phyloP scores from a whole-genome alignment of 2,888 invertebrate species.

The Encarsia formosa region DNA sequence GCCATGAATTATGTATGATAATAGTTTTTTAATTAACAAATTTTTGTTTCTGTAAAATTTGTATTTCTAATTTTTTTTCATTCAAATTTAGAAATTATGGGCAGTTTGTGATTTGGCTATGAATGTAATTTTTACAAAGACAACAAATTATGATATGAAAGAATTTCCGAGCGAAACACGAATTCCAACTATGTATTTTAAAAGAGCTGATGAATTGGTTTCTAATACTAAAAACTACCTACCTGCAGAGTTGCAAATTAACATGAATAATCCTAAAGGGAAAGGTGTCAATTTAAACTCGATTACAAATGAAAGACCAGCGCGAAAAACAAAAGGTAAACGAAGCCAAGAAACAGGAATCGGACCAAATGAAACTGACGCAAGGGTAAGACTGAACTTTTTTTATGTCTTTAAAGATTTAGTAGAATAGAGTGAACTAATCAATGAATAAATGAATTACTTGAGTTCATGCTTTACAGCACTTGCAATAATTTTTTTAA shows the following conservation, averaged over 20 bases:
- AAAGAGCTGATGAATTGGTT: conserved; percentile 67
- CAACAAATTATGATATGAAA: conserved; percentile 82
- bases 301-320: conserved; percentile 47
- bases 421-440: conserved; percentile 20
- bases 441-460: conserved; percentile 25
- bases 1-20: conserved; percentile 73
- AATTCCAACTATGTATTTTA: conserved; percentile 88
- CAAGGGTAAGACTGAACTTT: conserved; percentile 52
- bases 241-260: conserved; percentile 73
- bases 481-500: conserved; percentile 26
- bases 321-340: conserved; percentile 53
- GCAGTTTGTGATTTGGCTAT: conserved; percentile 93
- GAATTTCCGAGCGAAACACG: conserved; percentile 83
- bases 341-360: conserved; percentile 54
- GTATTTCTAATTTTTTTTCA: background rate
- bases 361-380: conserved; percentile 60
- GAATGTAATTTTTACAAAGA: conserved; percentile 83
- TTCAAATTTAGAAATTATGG: conserved; percentile 78
- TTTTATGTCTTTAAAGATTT: conserved; percentile 29
- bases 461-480: conserved; percentile 20
- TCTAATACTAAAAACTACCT: conserved; percentile 76
- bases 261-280: conserved; percentile 50
- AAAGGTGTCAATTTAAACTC: conserved; percentile 40
- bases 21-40: conserved; percentile 1
- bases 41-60: too few relatives aligned